Evolutionary conservation across 2,113 vertebrate genomes (phyloP), one percentile per base, ranked within the genome.

Genomic region (Rostratula benghalensis): DNA sequence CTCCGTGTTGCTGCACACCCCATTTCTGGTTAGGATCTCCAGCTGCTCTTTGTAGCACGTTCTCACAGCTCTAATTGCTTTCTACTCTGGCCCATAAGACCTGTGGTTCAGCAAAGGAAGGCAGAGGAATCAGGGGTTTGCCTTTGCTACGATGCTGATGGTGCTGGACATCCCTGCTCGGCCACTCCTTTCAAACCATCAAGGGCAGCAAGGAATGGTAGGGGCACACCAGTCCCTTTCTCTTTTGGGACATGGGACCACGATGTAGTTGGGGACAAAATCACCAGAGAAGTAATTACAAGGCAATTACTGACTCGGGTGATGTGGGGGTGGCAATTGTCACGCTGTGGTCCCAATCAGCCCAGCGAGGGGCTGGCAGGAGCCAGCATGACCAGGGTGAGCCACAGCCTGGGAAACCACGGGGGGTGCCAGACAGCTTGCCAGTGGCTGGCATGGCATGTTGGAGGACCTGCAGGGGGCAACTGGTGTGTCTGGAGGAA

Each of bases 41-140:
- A 87, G 67, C 60, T 2, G 0, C 53, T 48, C 43, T 93, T 80
- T 64, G 60, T 35, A 50, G 85, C 9, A 19, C 65, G 1, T 65
- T 82, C 48, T 87, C 83, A 82, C 83, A 82, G 91, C 74, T 68
- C 68, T 91, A 69, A 95, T 91, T 95, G 74, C 89, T 90, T 54
- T 59, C 81, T 91, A 78, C 76, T 57, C 15, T 6, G 37, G 48
- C 65, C 80, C 3, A 35, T 39, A 33, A 33, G 41, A 4, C 1
- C 2, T 25, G 37, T 11, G 4, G 33, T 73, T 84, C 43, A 86
- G 80, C 51, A 51, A n/a, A 51, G 41, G 41, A 93, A 65, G 92
- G 37, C n/a, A 27, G 39, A 43, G 35, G 50, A 67, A 67, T 4
- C 11, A 4, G 5, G 31, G 51, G 35, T 19, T 70, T 39, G 82